Evolutionary conservation across 2,888 invertebrate species (phyloP).

Genomic region (Augochlorella aurata): DNA sequence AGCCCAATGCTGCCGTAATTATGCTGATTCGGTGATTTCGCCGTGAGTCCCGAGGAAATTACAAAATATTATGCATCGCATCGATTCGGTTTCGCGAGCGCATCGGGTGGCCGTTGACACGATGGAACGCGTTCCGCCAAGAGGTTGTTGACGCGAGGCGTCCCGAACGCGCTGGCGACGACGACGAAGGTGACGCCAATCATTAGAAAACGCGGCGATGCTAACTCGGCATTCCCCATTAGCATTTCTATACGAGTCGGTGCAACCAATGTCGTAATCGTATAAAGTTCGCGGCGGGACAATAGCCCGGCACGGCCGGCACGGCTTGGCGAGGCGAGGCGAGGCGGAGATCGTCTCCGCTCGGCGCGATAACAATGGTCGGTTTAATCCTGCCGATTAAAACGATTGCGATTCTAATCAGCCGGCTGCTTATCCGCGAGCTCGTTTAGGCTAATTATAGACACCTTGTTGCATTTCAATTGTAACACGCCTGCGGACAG

Average conservation of each 20-base stretch:
- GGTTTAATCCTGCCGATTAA: constrained; percentile 9
- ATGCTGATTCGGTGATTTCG: no score
- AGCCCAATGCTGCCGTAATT: no score
- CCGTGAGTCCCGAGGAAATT: neutral
- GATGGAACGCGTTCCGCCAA: constrained; percentile 10
- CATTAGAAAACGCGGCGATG: constrained; percentile 59
- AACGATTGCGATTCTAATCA: constrained; percentile 19
- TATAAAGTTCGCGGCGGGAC: constrained; percentile 32
- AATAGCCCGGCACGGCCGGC: constrained; percentile 13
- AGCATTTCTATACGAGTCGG: constrained; percentile 55
- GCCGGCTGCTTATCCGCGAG: constrained; percentile 6
- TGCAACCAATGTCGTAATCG: constrained; percentile 65
- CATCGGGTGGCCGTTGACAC: neutral
- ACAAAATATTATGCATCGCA: neutral
- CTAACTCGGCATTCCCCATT: constrained; percentile 58
- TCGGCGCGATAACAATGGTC: constrained; percentile 13
- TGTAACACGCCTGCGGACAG: neutral
- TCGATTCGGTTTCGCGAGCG: neutral
- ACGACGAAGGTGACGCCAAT: constrained; percentile 54
- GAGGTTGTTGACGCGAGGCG: constrained; percentile 59
- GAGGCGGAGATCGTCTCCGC: neutral
- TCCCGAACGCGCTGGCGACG: constrained; percentile 43
- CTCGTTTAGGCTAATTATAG: constrained; percentile 19
- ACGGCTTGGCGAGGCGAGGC: neutral
- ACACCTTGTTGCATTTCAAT: constrained; percentile 8